phyloP scores from a whole-genome alignment of 2,797 vertebrate species.

The Phalloptychus januarius region DNA sequence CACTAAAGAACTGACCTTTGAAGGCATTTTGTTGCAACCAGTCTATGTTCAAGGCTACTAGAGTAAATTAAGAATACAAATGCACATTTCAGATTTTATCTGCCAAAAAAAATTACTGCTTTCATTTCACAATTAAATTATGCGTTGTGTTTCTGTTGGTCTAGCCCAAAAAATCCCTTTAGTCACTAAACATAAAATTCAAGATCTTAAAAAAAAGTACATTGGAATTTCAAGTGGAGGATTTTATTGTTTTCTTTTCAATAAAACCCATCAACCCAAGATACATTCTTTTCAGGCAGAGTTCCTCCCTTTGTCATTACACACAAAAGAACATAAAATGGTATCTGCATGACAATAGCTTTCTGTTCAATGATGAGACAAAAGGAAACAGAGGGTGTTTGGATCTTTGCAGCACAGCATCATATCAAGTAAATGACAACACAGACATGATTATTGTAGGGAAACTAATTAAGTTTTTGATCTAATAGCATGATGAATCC shows the following conservation, averaged over 20 bases:
- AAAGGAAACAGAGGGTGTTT: conserved; percentile 10
- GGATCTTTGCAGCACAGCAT: conserved; percentile 1
- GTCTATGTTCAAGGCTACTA: neutral
- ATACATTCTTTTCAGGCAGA: conserved; percentile 9
- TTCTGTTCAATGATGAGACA: conserved; percentile 19
- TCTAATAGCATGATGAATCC: conserved; percentile 15
- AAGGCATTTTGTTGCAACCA: neutral
- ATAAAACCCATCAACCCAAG: conserved; percentile 3
- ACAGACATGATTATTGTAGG: conserved; percentile 14
- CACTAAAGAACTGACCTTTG: neutral
- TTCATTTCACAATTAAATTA: neutral
- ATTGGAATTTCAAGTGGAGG: neutral
- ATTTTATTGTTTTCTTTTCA: conserved; percentile 4
- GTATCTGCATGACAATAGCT: conserved; percentile 36
- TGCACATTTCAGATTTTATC: neutral
- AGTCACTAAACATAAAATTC: neutral
- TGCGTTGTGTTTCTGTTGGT: neutral
- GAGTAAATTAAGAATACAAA: neutral
- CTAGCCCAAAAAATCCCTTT: neutral
- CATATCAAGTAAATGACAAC: conserved; percentile 23
- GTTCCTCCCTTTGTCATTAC: conserved; percentile 1
- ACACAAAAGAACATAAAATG: conserved; percentile 12
- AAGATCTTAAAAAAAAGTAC: neutral
- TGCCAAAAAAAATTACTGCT: neutral
- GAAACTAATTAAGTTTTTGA: conserved; percentile 22